A percentile compares a stretch with the other conserved stretches of the same genome.
Conservation (phyloP, 2,797 vertebrate genomes). For the Periophthalmus magnuspinnatus region DNA sequence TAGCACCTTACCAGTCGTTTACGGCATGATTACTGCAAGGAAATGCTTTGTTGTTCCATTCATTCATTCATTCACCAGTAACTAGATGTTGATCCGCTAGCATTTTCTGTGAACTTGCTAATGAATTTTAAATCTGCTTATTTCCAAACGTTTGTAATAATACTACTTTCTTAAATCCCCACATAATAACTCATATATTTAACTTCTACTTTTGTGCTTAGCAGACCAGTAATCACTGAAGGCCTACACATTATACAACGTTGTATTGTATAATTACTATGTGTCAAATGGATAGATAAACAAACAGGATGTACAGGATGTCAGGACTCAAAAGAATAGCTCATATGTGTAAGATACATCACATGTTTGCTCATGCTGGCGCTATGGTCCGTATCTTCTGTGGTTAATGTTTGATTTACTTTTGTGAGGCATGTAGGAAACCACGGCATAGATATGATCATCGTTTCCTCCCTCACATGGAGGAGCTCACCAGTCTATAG, state of each 20-base stretch:
- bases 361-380: neutral
- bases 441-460: neutral
- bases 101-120: neutral
- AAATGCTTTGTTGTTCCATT: too few relatives aligned
- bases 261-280: neutral
- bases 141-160: neutral
- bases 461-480: neutral
- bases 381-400: neutral
- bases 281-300: neutral
- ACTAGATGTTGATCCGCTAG: neutral
- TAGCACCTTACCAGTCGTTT: too few relatives aligned
- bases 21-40: too few relatives aligned
- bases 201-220: neutral
- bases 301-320: neutral
- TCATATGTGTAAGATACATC: neutral
- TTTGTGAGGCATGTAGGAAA: neutral
- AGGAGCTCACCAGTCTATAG: neutral
- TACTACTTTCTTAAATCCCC: neutral
- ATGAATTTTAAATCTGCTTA: neutral
- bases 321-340: neutral
- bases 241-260: neutral
- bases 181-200: neutral
- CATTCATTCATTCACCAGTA: neutral
- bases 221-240: neutral
- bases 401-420: neutral